Base-by-base conservation (phyloP, 1,140 invertebrate genomes). In the Nilaparvata lugens region DNA sequence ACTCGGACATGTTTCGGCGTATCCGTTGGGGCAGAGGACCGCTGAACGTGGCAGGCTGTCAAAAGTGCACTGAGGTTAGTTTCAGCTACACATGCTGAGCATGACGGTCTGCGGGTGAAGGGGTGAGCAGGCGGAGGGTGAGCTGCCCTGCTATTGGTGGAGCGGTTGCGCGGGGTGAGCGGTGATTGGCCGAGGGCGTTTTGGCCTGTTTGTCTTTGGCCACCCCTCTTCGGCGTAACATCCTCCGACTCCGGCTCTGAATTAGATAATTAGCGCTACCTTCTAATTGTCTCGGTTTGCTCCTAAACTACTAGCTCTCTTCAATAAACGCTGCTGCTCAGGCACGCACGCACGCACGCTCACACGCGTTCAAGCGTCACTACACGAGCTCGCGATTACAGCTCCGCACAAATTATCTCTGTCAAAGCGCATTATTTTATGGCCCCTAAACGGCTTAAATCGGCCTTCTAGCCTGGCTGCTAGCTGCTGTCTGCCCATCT, bases 131-230 rank as follows among this genome's bases (percentile, higher is more conserved):
- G 58, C n/a, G 52, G 28, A n/a, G 24, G 35, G 9, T 0, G 51
- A 52, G 48, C 18, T 2, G 23, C 38, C 21, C 21, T 45, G 19
- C 42, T 28, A 60, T 60, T 60, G 58, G 58, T 40, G 19, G 52
- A 38, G 18, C 19, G 38, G 18, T 9, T 2, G 18, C 28, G 16
- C 48, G 35, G 18, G 16, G 25, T 35, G 31, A 1, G n/a, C 48
- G 28, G 16, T 25, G 28, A 60, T 60, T 60, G 58, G 58, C 18
- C 51, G 51, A 19, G 51, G 58, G 58, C 58, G 58, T n/a, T 18
- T 52, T 52, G 13, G 52, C 23, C 54, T 60, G 58, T 60, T 60
- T 60, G 52, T 60, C 52, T 54, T 60, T 31, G 42, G 42, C 58
- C 58, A 23, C 28, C 51, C 51, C 48, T 42, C 25, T 28, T 28